These are phyloP conservation scores for Lytechinus variegatus DNA, from an alignment of 35 echinoderm and acorn worm genomes.

Conservation along the genomic window DNA sequence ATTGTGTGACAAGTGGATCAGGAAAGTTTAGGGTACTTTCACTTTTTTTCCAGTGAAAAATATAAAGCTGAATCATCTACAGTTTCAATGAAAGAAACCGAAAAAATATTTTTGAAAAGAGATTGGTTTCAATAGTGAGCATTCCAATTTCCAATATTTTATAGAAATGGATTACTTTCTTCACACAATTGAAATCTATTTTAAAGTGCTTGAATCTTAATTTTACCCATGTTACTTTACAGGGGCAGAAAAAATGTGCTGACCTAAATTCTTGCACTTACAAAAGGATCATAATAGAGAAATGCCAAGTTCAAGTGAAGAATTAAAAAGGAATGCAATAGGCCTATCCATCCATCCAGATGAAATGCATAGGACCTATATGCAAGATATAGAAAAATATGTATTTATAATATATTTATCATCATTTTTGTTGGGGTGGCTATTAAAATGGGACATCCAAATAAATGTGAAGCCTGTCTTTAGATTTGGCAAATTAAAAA, in stretches of 20 bases:
- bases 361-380: too few species aligned
- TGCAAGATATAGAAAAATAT: too few species aligned
- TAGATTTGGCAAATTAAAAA: too few species aligned
- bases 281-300: too few species aligned
- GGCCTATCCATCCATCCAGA: too few species aligned
- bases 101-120: background rate
- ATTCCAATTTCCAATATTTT: background rate
- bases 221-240: background rate
- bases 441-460: too few species aligned
- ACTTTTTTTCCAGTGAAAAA: background rate
- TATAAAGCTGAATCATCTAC: background rate
- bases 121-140: background rate
- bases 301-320: too few species aligned
- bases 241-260: background rate
- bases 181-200: background rate
- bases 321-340: too few species aligned
- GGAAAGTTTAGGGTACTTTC: background rate
- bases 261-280: background rate
- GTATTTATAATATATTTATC: too few species aligned
- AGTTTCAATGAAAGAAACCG: background rate
- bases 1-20: background rate
- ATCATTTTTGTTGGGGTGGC: too few species aligned
- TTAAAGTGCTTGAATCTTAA: background rate
- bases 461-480: too few species aligned
- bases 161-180: background rate